Conservation (phyloP, 2,113 vertebrate genomes). For the Marcusenius ussheri region DNA sequence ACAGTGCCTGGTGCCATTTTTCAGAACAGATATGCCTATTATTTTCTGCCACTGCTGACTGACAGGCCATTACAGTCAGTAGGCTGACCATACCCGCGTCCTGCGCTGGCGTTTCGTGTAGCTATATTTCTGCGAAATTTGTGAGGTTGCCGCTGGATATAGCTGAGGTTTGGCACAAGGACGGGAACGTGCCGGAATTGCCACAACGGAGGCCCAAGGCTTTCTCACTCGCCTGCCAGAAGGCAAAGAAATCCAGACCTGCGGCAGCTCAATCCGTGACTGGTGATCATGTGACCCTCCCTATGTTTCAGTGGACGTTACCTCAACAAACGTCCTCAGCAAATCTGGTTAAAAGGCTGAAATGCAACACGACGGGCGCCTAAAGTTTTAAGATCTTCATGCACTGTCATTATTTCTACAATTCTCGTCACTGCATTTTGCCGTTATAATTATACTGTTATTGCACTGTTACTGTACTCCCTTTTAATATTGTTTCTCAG, state of each 20-base stretch:
- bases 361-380: background rate
- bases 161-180: background rate
- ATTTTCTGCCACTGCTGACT: background rate
- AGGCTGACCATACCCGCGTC: background rate
- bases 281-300: background rate
- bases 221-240: background rate
- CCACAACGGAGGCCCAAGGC: background rate
- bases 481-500: background rate
- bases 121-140: background rate
- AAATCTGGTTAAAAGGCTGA: background rate
- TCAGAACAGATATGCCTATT: background rate
- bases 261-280: background rate
- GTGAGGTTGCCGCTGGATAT: background rate
- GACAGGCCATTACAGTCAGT: background rate
- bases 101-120: background rate
- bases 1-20: background rate
- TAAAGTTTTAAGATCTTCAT: background rate
- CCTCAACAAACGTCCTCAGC: background rate
- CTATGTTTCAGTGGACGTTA: background rate
- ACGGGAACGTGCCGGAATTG: background rate
- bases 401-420: background rate
- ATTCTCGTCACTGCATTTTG: no score
- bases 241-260: background rate
- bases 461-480: background rate
- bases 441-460: background rate